These are phyloP conservation scores for Semotilus atromaculatus DNA, from an alignment of 2,797 vertebrate species.

Conservation along the genomic window DNA sequence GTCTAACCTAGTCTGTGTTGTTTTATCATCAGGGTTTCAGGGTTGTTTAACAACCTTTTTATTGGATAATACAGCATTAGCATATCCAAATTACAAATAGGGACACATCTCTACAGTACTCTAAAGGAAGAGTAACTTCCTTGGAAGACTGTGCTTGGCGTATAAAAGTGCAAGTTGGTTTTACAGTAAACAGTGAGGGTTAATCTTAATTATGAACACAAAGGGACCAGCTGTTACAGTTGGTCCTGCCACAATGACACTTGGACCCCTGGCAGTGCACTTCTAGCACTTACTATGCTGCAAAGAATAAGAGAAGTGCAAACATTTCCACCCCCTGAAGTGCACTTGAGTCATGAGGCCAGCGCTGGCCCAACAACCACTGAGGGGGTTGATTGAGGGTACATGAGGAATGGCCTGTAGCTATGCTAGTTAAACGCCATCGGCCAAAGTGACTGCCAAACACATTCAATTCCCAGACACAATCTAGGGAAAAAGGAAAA, in stretches of 20 bases:
- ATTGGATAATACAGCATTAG: background rate
- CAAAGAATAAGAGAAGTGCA: conserved; percentile 41
- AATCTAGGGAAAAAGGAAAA: conserved; percentile 51
- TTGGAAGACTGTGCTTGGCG: conserved; percentile 16
- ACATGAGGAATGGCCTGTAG: conserved; percentile 46
- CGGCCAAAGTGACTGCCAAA: conserved; percentile 52
- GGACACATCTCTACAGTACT: conserved; percentile 1
- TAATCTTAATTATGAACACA: conserved; percentile 68
- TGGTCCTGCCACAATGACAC: conserved; percentile 49
- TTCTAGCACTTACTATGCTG: conserved; percentile 34
- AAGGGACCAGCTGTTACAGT: conserved; percentile 67
- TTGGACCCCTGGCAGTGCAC: conserved; percentile 41
- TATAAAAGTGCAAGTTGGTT: conserved; percentile 41
- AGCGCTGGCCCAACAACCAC: conserved; percentile 36
- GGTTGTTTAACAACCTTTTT: background rate
- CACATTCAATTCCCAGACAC: conserved; percentile 51
- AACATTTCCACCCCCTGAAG: conserved; percentile 44
- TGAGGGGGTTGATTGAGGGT: conserved; percentile 50
- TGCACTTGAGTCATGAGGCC: conserved; percentile 51
- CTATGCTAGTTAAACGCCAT: conserved; percentile 44
- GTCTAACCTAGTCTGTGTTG: background rate
- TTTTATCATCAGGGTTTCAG: background rate
- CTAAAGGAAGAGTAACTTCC: conserved; percentile 9
- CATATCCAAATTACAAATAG: background rate
- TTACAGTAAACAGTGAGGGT: conserved; percentile 65